A percentile compares a stretch with the other conserved stretches of the same genome.
Evolutionary conservation across 1,140 invertebrate species (phyloP).

Genomic region (Globodera rostochiensis): DNA sequence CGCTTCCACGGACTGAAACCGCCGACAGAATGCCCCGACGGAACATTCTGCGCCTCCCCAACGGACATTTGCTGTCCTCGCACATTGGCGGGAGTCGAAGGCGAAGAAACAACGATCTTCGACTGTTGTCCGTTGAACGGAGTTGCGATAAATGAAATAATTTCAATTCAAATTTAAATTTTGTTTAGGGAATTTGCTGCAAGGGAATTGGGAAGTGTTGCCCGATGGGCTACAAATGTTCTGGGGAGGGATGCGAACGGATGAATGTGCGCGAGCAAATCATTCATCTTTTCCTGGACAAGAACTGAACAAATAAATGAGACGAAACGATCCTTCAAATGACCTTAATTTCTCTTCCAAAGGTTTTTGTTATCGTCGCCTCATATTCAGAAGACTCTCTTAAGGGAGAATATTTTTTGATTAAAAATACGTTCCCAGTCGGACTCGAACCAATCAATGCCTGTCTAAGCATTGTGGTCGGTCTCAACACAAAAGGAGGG

Average conservation of each 20-base stretch:
- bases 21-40: slow-evolving; percentile 17
- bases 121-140: slow-evolving; percentile 13
- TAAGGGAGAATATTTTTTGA: too few relatives aligned
- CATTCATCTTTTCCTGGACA: slow-evolving; percentile 2
- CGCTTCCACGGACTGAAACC: background rate
- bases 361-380: too few relatives aligned
- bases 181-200: slow-evolving; percentile 18
- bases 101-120: background rate
- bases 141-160: background rate
- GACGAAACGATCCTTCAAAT: too few relatives aligned
- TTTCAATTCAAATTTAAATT: slow-evolving; percentile 1
- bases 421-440: too few relatives aligned
- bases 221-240: slow-evolving; percentile 20
- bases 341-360: too few relatives aligned
- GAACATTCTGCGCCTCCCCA: background rate
- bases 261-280: slow-evolving; percentile 10
- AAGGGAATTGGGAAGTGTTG: slow-evolving; percentile 13
- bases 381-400: too few relatives aligned
- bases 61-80: slow-evolving; percentile 21
- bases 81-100: background rate
- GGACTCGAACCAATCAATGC: too few relatives aligned
- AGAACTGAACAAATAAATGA: background rate
- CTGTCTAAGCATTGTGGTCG: too few relatives aligned
- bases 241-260: slow-evolving; percentile 1
- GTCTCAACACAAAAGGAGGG: too few relatives aligned